These are phyloP conservation scores for Phenganax stokvisi DNA, from an alignment of 92 coral and sea anemone species.

Conservation along the genomic window DNA sequence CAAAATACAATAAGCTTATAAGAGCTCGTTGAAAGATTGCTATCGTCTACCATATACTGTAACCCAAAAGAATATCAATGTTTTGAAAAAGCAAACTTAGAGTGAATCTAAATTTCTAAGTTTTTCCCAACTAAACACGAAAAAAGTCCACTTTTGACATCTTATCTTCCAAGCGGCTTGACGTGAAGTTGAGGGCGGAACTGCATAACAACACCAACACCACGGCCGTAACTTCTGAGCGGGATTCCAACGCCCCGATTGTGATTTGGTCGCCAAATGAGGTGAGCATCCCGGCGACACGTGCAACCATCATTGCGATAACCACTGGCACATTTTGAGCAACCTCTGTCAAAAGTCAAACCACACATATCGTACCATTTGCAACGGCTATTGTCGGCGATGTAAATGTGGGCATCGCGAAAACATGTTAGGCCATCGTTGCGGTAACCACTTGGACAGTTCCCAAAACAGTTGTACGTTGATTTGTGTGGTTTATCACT, in stretches of 20 bases:
- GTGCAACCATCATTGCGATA: conserved; percentile 33
- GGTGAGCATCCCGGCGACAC: conserved; percentile 16
- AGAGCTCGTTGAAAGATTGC: no score
- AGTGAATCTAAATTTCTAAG: no score
- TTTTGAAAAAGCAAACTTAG: no score
- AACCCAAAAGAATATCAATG: no score
- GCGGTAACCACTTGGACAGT: conserved; percentile 26
- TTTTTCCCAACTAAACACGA: no score
- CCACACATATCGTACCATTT: conserved; percentile 39
- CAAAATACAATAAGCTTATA: no score
- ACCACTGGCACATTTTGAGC: conserved; percentile 35
- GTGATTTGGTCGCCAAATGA: conserved; percentile 26
- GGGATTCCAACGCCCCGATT: conserved; percentile 25
- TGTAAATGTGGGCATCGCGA: conserved; percentile 6
- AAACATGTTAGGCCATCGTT: conserved; percentile 29
- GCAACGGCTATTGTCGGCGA: not conserved
- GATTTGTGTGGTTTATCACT: not conserved
- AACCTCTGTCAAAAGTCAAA: conserved; percentile 28
- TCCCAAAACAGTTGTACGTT: conserved; percentile 21
- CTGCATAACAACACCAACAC: not conserved
- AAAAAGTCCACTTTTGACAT: no score
- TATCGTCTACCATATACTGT: no score
- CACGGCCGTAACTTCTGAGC: conserved; percentile 25
- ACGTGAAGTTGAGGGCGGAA: no score
- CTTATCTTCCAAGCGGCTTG: no score